Evolutionary conservation across 1,140 invertebrate genomes (phyloP), one percentile per base, ranked within the genome.

Genomic region (Heliconius eleuchia): DNA sequence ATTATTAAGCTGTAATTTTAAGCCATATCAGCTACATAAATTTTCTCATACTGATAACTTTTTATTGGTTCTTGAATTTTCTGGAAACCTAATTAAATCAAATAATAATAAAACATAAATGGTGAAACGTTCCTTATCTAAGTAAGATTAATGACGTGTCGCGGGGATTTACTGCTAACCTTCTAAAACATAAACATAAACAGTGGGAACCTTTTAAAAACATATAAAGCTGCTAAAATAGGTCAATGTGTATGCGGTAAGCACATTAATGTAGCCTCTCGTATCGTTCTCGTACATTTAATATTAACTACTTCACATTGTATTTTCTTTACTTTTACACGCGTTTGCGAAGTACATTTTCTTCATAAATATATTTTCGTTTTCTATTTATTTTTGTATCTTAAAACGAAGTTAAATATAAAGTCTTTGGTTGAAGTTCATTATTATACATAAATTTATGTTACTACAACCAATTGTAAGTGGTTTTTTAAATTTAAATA

Each of bases 81-180:
- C 19, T 23, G 8, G 18, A 57, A 57, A n/a, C n/a, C 8, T 37
- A 37, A 7, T 37, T 0, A 37, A n/a, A 55, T 55, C 52, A 55
- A 55, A 55, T 23, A 57, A 57, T 27, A 57, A 57, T 57, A 66
- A 66, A 30, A 66, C 4, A 11, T 30, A 66, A 66, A 66, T 13
- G 23, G 57, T 4, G 8, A 66, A 66, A 30, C 11, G 11, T 30
- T 30, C 19, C 55, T 27, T 60, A 11, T 66, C 23, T 66, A 66
- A 66, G 57, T 66, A 66, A 66, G 57, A 66, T 66, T 66, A 66
- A 66, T 27, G 57, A 66, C 11, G 57, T 66, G 57, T 66, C 57
- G 23, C 23, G 57, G 57, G 57, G 57, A 23, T 66, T 66, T 27
- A 66, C 57, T 30, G 19, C 27, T 66, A 66, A 27, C 23, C 57